phyloP scores from a whole-genome alignment of 2,888 invertebrate species.

The Agonopterix arenella region DNA sequence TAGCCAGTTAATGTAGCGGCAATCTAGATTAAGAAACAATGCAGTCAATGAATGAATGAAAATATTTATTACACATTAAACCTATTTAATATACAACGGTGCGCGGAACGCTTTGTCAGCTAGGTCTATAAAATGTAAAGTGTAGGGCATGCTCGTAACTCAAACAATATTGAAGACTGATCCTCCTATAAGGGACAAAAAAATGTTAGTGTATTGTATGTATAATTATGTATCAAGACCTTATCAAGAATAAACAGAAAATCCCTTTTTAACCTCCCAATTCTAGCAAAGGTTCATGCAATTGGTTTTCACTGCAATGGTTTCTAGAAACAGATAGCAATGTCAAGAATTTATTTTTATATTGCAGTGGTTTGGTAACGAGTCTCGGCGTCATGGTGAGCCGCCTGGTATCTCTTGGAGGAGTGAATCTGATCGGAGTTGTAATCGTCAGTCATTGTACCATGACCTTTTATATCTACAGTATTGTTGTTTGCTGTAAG shows the following conservation, averaged over 20 bases:
- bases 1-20: too few species aligned
- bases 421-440: constrained; percentile 40
- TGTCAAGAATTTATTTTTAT: not conserved
- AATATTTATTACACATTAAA: too few species aligned
- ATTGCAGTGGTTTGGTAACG: constrained; percentile 40
- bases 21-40: too few species aligned
- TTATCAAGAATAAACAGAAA: not conserved
- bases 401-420: constrained; percentile 33
- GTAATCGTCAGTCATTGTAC: constrained; percentile 37
- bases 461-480: constrained; percentile 38
- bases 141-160: too few species aligned
- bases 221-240: too few species aligned
- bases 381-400: constrained; percentile 47
- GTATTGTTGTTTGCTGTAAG: constrained; percentile 40
- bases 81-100: too few species aligned
- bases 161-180: too few species aligned
- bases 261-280: not conserved
- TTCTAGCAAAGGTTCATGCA: not conserved
- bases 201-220: too few species aligned
- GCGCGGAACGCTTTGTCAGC: too few species aligned
- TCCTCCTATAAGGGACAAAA: too few species aligned
- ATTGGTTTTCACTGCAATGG: not conserved
- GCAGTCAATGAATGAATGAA: too few species aligned
- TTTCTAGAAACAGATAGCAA: not conserved
- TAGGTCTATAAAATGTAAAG: too few species aligned